phyloP scores from a whole-genome alignment of 2,113 vertebrate genomes.

The Lycocorax pyrrhopterus region DNA sequence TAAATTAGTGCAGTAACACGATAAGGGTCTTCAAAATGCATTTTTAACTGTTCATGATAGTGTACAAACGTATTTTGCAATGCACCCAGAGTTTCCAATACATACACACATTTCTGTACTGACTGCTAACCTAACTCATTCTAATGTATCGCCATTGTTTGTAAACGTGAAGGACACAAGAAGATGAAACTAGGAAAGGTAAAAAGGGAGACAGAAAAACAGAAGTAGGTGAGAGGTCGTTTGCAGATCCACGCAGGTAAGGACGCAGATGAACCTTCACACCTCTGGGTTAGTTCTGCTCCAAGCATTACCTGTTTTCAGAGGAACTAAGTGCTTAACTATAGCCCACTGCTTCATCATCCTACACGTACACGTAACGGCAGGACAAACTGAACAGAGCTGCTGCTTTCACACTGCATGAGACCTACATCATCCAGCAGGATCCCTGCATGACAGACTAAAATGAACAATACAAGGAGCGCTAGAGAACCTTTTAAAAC shows the following conservation, averaged over 20 bases:
- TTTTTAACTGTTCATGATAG: neutral
- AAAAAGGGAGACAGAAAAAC: neutral
- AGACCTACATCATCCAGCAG: neutral
- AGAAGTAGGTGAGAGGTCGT: neutral
- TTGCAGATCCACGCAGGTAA: rapidly evolving
- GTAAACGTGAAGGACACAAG: rapidly evolving
- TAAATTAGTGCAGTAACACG: neutral
- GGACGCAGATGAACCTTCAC: neutral
- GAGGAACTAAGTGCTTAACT: neutral
- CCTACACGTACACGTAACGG: rapidly evolving
- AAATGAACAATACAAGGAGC: neutral
- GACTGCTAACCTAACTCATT: neutral
- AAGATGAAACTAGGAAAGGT: neutral
- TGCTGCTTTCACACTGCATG: neutral
- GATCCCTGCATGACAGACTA: neutral
- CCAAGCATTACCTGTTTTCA: neutral
- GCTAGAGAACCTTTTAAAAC: neutral
- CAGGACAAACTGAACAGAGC: neutral
- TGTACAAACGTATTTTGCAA: neutral
- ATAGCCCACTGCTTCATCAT: neutral
- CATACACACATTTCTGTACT: neutral
- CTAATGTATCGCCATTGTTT: rapidly evolving
- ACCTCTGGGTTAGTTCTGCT: neutral
- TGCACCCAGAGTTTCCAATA: neutral
- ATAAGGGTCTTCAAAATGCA: neutral